Evolutionary conservation across 2,888 invertebrate species (phyloP).

Genomic region (Mythimna loreyi): DNA sequence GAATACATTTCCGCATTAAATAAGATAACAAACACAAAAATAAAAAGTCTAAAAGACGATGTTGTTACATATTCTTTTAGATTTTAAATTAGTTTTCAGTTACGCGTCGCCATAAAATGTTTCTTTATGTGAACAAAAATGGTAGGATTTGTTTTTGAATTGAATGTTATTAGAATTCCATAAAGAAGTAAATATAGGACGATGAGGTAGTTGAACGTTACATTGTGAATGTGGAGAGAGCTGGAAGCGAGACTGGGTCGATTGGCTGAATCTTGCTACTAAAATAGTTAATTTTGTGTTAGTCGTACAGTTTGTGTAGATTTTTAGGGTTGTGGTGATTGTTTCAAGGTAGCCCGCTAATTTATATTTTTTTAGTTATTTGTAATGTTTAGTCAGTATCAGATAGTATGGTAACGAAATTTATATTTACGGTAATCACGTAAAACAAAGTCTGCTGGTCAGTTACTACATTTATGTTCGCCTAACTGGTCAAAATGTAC

Average conservation of each 20-base stretch:
- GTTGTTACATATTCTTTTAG: background rate
- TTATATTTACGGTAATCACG: no score
- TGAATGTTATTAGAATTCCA: background rate
- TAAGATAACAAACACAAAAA: no score
- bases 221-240: background rate
- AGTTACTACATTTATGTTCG: no score
- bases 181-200: background rate
- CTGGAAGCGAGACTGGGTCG: background rate
- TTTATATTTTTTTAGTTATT: no score
- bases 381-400: no score
- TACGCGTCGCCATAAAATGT: background rate
- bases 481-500: no score
- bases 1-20: no score
- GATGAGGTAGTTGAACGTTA: background rate
- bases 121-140: background rate
- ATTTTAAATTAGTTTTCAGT: background rate
- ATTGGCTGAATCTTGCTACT: background rate
- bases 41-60: background rate
- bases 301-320: no score
- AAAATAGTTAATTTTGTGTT: constrained; percentile 1
- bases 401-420: no score
- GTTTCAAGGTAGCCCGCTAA: no score
- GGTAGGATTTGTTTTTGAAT: background rate
- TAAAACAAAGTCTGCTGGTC: no score
- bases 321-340: no score